These are phyloP conservation scores for Lasioglossum oenotherae DNA, from an alignment of 2,888 invertebrate genomes.

Conservation along the genomic window DNA sequence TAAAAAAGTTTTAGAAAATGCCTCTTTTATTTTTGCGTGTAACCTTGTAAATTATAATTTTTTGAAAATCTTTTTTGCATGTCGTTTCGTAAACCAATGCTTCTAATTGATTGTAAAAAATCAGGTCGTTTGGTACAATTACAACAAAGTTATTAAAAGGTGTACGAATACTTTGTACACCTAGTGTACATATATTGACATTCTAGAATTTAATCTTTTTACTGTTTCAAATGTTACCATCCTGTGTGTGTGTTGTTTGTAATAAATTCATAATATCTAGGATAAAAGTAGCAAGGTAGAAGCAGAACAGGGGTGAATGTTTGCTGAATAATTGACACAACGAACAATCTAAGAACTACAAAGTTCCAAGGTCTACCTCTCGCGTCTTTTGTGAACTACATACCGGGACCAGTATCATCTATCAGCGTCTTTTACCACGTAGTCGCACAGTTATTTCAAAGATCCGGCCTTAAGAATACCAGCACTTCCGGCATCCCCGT, in stretches of 20 bases:
- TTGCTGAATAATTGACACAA: not conserved
- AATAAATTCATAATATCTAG: not conserved
- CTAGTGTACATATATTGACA: not conserved
- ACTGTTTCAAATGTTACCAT: not conserved
- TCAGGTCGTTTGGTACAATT: too few relatives aligned
- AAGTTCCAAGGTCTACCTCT: not conserved
- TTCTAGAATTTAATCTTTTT: not conserved
- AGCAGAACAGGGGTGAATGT: not conserved
- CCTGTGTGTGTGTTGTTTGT: too few relatives aligned
- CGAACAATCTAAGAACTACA: not conserved
- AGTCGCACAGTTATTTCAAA: slow-evolving; percentile 37
- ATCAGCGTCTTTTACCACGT: slow-evolving; percentile 32
- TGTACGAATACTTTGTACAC: too few relatives aligned
- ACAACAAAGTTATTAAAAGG: too few relatives aligned
- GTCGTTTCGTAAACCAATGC: too few relatives aligned
- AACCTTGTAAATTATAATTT: too few relatives aligned
- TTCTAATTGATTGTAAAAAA: too few relatives aligned
- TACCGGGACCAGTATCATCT: not conserved
- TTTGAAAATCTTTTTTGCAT: too few relatives aligned
- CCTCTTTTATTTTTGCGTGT: too few relatives aligned
- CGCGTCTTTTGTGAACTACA: not conserved
- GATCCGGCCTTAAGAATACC: slow-evolving; percentile 40
- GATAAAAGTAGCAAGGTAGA: not conserved
- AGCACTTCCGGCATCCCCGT: slow-evolving; percentile 24
- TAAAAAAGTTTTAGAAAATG: too few relatives aligned